These are phyloP conservation scores for Acanthococcus lagerstroemiae DNA, from an alignment of 2,888 invertebrate species.

Conservation along the genomic window DNA sequence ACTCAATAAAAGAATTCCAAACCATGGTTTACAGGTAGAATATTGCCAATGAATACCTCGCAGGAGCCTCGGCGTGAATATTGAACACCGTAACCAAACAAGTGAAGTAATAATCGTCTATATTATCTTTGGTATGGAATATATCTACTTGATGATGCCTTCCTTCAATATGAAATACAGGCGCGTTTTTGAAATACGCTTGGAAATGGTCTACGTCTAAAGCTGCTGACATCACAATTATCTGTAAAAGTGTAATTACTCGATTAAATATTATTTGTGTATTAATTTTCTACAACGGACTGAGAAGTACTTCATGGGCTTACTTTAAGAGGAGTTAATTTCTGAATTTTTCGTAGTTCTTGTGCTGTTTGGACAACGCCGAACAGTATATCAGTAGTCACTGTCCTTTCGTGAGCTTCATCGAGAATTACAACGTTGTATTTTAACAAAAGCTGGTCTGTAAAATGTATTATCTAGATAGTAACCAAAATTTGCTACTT, in stretches of 20 bases:
- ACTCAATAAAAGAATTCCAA: no score
- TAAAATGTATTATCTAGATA: no score
- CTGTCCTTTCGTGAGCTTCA: conserved; percentile 91
- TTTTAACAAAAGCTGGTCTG: conserved; percentile 59
- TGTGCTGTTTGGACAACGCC: conserved; percentile 86
- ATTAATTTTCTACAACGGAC: not conserved
- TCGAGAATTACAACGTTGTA: conserved; percentile 81
- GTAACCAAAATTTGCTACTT: not conserved
- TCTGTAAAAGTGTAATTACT: conserved; percentile 47
- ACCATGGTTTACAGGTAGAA: no score
- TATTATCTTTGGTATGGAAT: conserved; percentile 57
- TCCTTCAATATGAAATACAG: conserved; percentile 82
- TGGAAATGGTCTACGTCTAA: conserved; percentile 93
- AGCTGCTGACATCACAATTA: conserved; percentile 88
- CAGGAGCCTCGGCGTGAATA: conserved; percentile 69
- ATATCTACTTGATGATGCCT: conserved; percentile 71
- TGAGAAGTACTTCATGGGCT: not conserved
- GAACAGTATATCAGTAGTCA: conserved; percentile 87
- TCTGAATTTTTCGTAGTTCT: conserved; percentile 53
- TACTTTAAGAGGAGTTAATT: conserved; percentile 56
- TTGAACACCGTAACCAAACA: conserved; percentile 80
- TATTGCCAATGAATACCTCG: conserved; percentile 48
- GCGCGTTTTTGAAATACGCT: conserved; percentile 74
- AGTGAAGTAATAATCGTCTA: conserved; percentile 75
- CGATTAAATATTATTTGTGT: no score